Percentiles rank a stretch among this genome's conserved stretches.
phyloP scores from a whole-genome alignment of 2,797 vertebrate species.

The Notamacropus eugenii region DNA sequence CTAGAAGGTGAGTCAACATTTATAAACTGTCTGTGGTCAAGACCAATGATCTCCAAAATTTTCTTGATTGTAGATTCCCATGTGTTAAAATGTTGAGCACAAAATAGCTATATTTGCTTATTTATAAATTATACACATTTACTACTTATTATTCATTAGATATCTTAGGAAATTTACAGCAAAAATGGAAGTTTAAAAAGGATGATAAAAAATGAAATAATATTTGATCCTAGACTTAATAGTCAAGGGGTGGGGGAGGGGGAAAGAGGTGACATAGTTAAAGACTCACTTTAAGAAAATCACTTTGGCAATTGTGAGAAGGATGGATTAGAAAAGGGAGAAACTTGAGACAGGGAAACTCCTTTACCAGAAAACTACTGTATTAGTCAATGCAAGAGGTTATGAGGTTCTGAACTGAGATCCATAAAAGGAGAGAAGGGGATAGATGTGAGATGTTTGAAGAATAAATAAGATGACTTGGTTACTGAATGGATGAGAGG shows the following conservation, averaged over 20 bases:
- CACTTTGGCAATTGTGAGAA: background rate
- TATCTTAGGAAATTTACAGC: background rate
- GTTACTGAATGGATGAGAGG: background rate
- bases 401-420: background rate
- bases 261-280: background rate
- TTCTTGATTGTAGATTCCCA: background rate
- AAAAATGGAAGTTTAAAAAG: background rate
- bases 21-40: background rate
- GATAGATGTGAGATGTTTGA: background rate
- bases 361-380: background rate
- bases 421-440: background rate
- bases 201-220: background rate
- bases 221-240: background rate
- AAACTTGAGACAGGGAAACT: background rate
- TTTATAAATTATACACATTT: background rate
- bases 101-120: background rate
- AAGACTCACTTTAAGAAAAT: background rate
- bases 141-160: background rate
- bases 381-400: background rate
- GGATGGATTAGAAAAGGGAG: background rate
- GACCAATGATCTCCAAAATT: background rate
- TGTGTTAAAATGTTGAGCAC: background rate
- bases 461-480: background rate
- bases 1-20: background rate
- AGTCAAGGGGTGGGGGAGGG: background rate